These are phyloP conservation scores for Calosoma granatense DNA, from an alignment of 1,140 invertebrate genomes.

Conservation along the genomic window DNA sequence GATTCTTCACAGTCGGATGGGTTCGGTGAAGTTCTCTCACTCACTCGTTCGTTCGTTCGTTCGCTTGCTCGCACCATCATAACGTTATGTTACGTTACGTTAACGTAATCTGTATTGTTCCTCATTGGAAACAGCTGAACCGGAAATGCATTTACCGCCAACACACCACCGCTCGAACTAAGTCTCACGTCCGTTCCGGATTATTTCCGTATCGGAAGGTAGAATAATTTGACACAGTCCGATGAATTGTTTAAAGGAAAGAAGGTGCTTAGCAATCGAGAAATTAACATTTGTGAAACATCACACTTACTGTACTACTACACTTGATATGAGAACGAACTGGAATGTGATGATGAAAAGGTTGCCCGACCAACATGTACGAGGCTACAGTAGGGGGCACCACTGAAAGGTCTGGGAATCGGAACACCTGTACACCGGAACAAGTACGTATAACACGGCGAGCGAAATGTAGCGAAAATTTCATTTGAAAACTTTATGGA, in stretches of 20 bases:
- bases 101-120: conserved; percentile 1
- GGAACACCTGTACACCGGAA: neutral
- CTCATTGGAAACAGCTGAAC: neutral
- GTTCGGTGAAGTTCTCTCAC: neutral
- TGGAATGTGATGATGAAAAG: too few relatives aligned
- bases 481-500: conserved; percentile 5
- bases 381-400: too few relatives aligned
- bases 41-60: too few relatives aligned
- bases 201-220: too few relatives aligned
- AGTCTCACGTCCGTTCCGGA: too few relatives aligned
- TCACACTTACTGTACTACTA: too few relatives aligned
- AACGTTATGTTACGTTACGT: too few relatives aligned
- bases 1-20: conserved; percentile 1
- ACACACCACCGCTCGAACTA: neutral
- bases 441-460: neutral
- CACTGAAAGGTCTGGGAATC: neutral
- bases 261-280: neutral
- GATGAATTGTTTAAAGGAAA: neutral
- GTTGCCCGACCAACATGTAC: too few relatives aligned
- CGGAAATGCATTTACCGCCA: conserved; percentile 1
- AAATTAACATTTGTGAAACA: neutral
- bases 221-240: neutral
- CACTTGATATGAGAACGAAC: too few relatives aligned
- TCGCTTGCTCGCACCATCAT: neutral
- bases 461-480: conserved; percentile 4